Conservation (phyloP, 1,140 invertebrate species). For the Euglossa dilemma region DNA sequence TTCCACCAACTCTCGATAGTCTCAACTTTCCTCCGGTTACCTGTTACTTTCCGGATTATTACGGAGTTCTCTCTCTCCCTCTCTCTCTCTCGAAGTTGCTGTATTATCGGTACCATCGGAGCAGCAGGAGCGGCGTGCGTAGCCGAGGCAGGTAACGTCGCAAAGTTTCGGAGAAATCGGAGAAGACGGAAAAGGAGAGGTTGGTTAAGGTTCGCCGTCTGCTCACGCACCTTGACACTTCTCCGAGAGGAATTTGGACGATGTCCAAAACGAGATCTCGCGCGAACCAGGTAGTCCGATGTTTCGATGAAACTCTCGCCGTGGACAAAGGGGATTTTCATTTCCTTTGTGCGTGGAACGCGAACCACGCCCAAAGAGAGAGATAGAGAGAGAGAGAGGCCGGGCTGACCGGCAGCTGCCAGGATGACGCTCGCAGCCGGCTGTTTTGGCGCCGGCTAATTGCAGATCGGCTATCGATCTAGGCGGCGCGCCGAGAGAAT, state of each 20-base stretch:
- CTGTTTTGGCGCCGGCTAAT: slow-evolving; percentile 40
- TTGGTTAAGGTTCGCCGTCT: background rate
- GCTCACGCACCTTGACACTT: slow-evolving; percentile 12
- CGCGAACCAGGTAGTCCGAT: background rate
- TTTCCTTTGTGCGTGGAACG: slow-evolving; percentile 49
- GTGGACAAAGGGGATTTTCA: slow-evolving; percentile 47
- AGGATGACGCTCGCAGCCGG: slow-evolving; percentile 7
- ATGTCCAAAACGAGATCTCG: no score
- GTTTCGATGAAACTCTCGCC: slow-evolving; percentile 43
- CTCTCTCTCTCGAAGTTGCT: background rate
- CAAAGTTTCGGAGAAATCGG: background rate
- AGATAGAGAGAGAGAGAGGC: no score
- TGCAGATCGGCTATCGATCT: slow-evolving; percentile 51
- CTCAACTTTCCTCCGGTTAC: background rate
- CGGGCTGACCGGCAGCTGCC: background rate
- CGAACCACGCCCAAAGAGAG: slow-evolving; percentile 30
- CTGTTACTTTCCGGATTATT: background rate
- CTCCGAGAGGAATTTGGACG: no score
- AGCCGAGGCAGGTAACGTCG: no score
- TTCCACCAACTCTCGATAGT: background rate
- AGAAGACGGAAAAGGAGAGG: no score
- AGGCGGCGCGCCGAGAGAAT: slow-evolving; percentile 17
- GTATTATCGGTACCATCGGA: no score
- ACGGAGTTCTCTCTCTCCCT: background rate
- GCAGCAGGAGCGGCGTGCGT: no score